Evolutionary conservation across 2,797 vertebrate genomes (phyloP).

Genomic region (Tamandua tetradactyla): DNA sequence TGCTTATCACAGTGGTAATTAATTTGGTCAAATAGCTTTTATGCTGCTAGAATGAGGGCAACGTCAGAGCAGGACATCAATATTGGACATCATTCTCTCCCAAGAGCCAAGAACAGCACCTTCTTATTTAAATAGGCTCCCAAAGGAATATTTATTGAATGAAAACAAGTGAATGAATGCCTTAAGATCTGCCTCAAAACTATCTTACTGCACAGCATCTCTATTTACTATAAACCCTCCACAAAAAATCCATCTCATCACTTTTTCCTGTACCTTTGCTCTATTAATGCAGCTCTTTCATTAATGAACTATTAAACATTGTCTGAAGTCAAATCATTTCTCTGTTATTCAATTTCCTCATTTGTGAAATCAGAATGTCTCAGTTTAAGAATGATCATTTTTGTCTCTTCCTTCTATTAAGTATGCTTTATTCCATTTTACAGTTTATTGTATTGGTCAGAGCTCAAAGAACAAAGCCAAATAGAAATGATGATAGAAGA

Average conservation of each 20-base stretch:
- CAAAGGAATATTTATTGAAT: not conserved
- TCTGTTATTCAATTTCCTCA: not conserved
- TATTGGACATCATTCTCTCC: too few species aligned
- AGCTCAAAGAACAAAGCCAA: not conserved
- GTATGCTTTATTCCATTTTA: not conserved
- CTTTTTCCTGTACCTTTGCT: not conserved
- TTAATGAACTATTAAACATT: not conserved
- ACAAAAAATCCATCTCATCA: not conserved
- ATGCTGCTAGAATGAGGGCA: not conserved
- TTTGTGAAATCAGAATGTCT: slow-evolving; percentile 5
- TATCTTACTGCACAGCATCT: not conserved
- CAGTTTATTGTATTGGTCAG: not conserved
- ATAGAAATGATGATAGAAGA: not conserved
- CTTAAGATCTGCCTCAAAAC: not conserved
- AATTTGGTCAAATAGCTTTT: not conserved
- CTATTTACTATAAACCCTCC: not conserved
- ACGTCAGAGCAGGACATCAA: not conserved
- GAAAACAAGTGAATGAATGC: not conserved
- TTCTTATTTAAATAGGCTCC: not conserved
- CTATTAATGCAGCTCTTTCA: not conserved
- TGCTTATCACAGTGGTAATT: not conserved
- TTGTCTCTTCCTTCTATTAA: not conserved
- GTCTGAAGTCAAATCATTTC: not conserved
- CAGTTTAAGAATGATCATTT: not conserved
- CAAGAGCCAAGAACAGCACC: not conserved